Evolutionary conservation across 1,140 invertebrate genomes (phyloP).

Genomic region (Druon quercuslanigerum): DNA sequence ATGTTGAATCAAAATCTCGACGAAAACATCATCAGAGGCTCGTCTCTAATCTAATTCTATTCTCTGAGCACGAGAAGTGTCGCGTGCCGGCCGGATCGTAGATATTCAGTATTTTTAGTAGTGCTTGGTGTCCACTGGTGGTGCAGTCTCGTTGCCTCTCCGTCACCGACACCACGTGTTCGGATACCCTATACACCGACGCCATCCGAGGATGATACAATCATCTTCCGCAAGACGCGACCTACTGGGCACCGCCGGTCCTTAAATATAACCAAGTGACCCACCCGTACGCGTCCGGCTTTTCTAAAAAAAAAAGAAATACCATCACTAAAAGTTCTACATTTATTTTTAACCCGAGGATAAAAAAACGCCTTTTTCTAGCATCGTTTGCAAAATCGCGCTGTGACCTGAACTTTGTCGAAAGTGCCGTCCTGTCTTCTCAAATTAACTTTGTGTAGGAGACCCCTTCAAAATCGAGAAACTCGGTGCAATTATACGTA

Average conservation of each 20-base stretch:
- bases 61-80: constrained; percentile 21
- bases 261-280: constrained; percentile 23
- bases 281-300: not conserved
- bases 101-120: constrained; percentile 53
- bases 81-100: constrained; percentile 43
- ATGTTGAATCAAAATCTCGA: not conserved
- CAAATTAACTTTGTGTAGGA: too few species aligned
- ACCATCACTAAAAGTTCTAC: not conserved
- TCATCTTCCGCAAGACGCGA: not conserved
- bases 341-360: not conserved
- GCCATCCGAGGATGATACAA: not conserved
- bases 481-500: too few species aligned
- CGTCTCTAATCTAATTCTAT: constrained; percentile 17
- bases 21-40: constrained; percentile 9
- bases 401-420: too few species aligned
- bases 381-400: too few species aligned
- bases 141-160: constrained; percentile 31
- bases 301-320: not conserved
- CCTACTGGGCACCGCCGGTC: constrained; percentile 3
- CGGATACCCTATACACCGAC: not conserved
- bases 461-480: too few species aligned
- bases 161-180: constrained; percentile 34
- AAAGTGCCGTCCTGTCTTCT: too few species aligned
- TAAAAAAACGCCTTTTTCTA: not conserved
- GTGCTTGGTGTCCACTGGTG: constrained; percentile 11